phyloP scores from a whole-genome alignment of 2,113 vertebrate genomes.

The Xiphophorus couchianus region DNA sequence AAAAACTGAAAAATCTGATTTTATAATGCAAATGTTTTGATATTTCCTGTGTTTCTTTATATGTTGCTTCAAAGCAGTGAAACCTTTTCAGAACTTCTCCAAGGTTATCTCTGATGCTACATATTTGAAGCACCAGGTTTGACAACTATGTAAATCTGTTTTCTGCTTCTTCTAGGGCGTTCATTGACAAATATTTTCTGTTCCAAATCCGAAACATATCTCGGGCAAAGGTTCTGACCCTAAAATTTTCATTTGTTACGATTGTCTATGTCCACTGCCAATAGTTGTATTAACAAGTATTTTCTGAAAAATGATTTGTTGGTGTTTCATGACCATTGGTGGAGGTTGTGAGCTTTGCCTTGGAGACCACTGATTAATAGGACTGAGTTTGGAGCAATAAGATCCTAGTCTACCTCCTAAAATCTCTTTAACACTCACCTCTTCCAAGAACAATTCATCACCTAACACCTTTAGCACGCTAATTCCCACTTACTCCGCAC shows the following conservation, averaged over 20 bases:
- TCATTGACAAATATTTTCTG: not conserved
- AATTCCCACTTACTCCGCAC: not conserved
- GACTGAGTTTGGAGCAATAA: not conserved
- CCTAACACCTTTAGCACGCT: not conserved
- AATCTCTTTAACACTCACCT: conserved; percentile 1
- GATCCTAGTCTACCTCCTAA: not conserved
- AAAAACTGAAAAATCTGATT: not conserved
- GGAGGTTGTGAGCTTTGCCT: not conserved
- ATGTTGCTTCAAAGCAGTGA: not conserved
- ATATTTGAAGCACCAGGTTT: not conserved
- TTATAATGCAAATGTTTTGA: not conserved
- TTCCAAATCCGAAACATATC: not conserved
- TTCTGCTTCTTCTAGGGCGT: not conserved
- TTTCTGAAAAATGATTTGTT: too few species aligned
- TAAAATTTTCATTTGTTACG: not conserved
- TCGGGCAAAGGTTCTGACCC: not conserved
- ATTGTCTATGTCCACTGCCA: not conserved
- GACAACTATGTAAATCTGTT: not conserved
- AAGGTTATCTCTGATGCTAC: not conserved
- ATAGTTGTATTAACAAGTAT: too few species aligned
- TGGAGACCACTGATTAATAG: not conserved
- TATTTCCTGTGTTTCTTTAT: not conserved
- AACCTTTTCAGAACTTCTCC: too few species aligned
- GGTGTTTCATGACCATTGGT: not conserved
- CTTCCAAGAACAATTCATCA: not conserved